These are phyloP conservation scores for Plagodis pulveraria DNA, from an alignment of 2,888 invertebrate species.

Conservation along the genomic window DNA sequence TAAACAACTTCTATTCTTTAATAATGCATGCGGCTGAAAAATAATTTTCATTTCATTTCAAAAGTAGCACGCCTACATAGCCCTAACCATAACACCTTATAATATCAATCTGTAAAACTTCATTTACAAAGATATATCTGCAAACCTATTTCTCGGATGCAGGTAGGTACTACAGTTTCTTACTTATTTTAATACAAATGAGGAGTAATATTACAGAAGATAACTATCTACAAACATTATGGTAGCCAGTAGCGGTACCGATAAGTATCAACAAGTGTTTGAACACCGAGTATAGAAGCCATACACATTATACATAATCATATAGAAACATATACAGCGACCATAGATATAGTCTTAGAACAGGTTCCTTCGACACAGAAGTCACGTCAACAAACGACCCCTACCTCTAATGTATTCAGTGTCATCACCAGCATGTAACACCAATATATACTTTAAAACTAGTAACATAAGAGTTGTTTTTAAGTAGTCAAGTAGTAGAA, in stretches of 20 bases:
- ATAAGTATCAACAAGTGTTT: conserved; percentile 8
- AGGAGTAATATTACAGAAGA: conserved; percentile 1
- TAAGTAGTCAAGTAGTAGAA: conserved; percentile 20
- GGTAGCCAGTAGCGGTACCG: conserved; percentile 1
- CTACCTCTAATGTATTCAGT: conserved; percentile 55
- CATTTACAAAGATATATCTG: too few species aligned
- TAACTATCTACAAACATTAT: conserved; percentile 3
- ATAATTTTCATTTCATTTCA: too few species aligned
- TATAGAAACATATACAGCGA: too few species aligned
- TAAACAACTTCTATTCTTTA: too few species aligned
- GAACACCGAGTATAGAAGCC: background rate
- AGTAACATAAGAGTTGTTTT: conserved; percentile 39
- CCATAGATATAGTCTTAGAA: conserved; percentile 38
- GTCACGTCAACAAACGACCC: conserved; percentile 72
- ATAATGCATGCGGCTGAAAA: too few species aligned
- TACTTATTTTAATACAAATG: too few species aligned
- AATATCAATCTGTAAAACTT: too few species aligned
- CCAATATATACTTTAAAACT: conserved; percentile 48
- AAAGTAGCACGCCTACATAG: too few species aligned
- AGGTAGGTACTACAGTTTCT: too few species aligned
- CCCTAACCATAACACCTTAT: too few species aligned
- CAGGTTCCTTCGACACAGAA: conserved; percentile 60
- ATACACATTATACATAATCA: conserved; percentile 14
- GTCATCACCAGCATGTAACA: conserved; percentile 45
- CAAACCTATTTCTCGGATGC: too few species aligned